Percentiles rank a stretch among this genome's conserved stretches.
Evolutionary conservation across 2,797 vertebrate species (phyloP).

Genomic region (Masticophis lateralis): DNA sequence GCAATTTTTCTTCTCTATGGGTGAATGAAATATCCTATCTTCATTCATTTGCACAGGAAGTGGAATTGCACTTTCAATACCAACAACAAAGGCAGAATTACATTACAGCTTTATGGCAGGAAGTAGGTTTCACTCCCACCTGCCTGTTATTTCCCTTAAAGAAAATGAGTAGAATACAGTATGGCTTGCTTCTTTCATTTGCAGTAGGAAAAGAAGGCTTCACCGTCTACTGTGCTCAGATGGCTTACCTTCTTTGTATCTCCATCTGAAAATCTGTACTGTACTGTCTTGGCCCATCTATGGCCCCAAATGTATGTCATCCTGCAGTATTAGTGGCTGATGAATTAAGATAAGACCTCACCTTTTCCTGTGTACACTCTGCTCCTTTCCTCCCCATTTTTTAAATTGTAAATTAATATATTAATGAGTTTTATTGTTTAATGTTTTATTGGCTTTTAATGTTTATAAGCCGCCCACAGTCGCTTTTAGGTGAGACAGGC

Average conservation of each 20-base stretch:
- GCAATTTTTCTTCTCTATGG: background rate
- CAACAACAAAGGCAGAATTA: background rate
- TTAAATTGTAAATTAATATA: background rate
- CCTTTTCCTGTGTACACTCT: background rate
- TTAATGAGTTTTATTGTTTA: background rate
- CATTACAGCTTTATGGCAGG: background rate
- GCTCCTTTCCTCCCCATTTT: background rate
- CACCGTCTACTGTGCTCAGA: background rate
- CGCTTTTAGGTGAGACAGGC: background rate
- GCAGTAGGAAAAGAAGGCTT: background rate
- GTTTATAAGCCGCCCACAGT: background rate
- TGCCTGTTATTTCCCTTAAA: background rate
- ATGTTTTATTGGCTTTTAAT: background rate
- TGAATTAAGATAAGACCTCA: background rate
- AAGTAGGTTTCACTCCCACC: background rate
- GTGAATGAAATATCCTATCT: background rate
- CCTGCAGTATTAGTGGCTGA: background rate
- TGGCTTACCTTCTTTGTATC: background rate
- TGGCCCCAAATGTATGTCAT: background rate
- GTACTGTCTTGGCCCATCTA: background rate
- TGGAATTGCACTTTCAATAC: background rate
- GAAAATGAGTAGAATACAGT: background rate
- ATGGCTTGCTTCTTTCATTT: background rate
- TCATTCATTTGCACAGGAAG: background rate
- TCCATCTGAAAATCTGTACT: background rate